A percentile compares a stretch with the other conserved stretches of the same genome.
These are phyloP conservation scores for Poecile montanus DNA, from an alignment of 2,797 vertebrate species.

Conservation along the genomic window DNA sequence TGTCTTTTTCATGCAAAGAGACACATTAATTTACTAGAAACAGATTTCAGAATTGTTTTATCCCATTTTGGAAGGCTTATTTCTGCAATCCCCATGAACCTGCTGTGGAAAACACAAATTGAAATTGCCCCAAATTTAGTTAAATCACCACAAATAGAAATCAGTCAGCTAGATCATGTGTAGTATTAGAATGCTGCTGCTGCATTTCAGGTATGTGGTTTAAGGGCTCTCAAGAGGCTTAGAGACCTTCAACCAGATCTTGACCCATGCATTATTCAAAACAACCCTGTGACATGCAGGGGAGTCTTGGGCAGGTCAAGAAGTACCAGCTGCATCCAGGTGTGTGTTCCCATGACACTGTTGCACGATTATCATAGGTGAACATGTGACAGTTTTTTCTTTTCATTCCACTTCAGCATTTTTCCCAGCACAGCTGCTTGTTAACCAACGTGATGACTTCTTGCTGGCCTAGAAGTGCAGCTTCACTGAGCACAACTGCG, in stretches of 20 bases:
- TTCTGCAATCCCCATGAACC: constrained; percentile 72
- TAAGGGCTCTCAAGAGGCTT: neutral
- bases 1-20: constrained; percentile 75
- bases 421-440: neutral
- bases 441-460: neutral
- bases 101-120: constrained; percentile 65
- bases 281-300: neutral
- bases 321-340: neutral
- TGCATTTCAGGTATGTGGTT: neutral
- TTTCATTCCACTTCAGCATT: neutral
- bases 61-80: constrained; percentile 77
- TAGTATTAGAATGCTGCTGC: neutral
- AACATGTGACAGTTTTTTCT: neutral
- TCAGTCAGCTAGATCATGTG: neutral
- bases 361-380: neutral
- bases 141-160: constrained; percentile 26
- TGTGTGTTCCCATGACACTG: neutral
- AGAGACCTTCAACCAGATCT: neutral
- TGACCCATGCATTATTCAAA: neutral
- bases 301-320: neutral
- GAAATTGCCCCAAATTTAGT: constrained; percentile 26
- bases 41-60: constrained; percentile 80
- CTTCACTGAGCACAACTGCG: neutral
- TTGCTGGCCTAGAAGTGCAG: neutral
- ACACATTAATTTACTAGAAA: constrained; percentile 80